Percentiles rank a stretch among this genome's conserved stretches.
These are phyloP conservation scores for Clupea harengus DNA, from an alignment of 2,113 vertebrate species.

Conservation along the genomic window DNA sequence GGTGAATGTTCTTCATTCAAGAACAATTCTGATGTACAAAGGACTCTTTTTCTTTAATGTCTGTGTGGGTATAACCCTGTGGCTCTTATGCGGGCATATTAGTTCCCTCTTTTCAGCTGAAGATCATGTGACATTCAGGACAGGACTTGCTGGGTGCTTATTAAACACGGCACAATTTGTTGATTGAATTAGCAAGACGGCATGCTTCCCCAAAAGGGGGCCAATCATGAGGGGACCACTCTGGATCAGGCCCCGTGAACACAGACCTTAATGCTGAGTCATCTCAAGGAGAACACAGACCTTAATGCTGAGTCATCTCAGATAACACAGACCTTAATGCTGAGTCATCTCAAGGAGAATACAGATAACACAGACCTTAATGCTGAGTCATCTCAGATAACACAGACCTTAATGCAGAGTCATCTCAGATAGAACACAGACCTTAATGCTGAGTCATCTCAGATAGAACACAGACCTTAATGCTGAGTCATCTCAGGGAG, in stretches of 20 bases:
- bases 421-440: too few species aligned
- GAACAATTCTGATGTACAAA: background rate
- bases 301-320: too few species aligned
- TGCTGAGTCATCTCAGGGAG: background rate
- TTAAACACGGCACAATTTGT: conserved; percentile 46
- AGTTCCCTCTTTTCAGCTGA: background rate
- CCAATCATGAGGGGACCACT: conserved; percentile 11
- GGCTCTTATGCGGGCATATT: background rate
- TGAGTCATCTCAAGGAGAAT: background rate
- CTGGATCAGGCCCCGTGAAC: background rate
- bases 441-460: too few species aligned
- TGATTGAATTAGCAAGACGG: conserved; percentile 37
- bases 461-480: conserved; percentile 7
- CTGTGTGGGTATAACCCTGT: background rate
- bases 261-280: background rate
- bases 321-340: too few species aligned
- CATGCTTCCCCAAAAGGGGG: conserved; percentile 58
- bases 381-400: too few species aligned
- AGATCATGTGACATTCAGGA: conserved; percentile 36
- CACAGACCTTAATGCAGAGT: too few species aligned
- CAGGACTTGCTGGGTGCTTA: conserved; percentile 44
- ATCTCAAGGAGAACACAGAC: background rate
- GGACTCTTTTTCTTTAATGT: background rate
- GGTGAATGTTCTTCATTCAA: background rate
- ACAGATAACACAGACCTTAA: background rate